Base-by-base conservation (phyloP, 2,797 vertebrate species). In the Linurgus olivaceus region DNA sequence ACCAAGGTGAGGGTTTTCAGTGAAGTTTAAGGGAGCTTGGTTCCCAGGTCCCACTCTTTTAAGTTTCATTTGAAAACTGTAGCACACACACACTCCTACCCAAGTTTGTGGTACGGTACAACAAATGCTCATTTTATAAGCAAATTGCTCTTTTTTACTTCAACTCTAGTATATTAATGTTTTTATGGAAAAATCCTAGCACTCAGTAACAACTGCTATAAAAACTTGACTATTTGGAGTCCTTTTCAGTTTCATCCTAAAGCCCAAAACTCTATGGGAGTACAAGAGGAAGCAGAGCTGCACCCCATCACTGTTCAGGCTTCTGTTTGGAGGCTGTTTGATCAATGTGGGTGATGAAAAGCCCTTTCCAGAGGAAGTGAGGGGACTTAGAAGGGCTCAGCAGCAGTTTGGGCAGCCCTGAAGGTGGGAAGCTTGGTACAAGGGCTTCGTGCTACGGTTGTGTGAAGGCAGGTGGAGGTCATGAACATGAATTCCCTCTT, bases 91-190 rank as follows among this genome's bases (percentile, higher is more conserved):
- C 17, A 35, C 31, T 74, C 11, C 35, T 65, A 89, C 61, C 37
- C 72, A 76, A 86, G 68, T 72, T 87, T 72, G 68, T n/a, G 35
- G 68, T 89, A 44, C 20, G 29, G 31, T 73, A 65, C 59, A 65
- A 77, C 45, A 93, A 91, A 87, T 77, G 89, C 31, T 54, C 47
- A 68, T 92, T 95, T 95, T 96, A 92, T 91, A 83, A 92, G 84
- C 31, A 86, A 87, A 91, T 93, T 79, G 20, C 38, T 82, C 57
- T 42, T 71, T 93, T 93, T 87, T 23, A 80, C 81, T 91, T 80
- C 67, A 91, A 73, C 91, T 68, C 61, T 74, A 89, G 78, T 91
- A 65, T 82, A 92, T 93, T 87, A 92, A 85, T 48, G 3, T 28
- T 89, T 93, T 93, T 86, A 88, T 91, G 80, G 88, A 77, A 92